phyloP scores from a whole-genome alignment of 2,888 invertebrate genomes.

The Andrena marginata region DNA sequence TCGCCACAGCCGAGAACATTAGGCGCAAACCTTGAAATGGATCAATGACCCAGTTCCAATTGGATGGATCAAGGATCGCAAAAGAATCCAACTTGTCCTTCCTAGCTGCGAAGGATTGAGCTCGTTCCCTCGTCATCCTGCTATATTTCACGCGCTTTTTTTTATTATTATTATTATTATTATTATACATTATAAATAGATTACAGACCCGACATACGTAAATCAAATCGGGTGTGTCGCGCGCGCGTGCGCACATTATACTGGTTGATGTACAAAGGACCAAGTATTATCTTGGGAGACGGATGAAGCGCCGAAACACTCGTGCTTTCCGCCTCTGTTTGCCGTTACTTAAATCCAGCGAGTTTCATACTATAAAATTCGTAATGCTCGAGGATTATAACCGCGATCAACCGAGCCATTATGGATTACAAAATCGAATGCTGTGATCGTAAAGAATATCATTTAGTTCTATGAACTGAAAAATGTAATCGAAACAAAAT shows the following conservation, averaged over 20 bases:
- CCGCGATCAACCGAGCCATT: neutral
- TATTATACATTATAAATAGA: neutral
- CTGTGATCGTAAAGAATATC: neutral
- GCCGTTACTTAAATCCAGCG: neutral
- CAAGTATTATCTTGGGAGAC: neutral
- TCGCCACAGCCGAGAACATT: conserved; percentile 45
- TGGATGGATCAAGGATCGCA: conserved; percentile 18
- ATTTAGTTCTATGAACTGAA: neutral
- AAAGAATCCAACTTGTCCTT: conserved; percentile 2
- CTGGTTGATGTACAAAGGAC: neutral
- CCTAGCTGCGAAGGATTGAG: conserved; percentile 16
- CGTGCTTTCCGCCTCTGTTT: neutral
- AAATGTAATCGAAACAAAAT: neutral
- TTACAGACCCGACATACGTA: neutral
- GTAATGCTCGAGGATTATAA: neutral
- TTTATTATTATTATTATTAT: neutral
- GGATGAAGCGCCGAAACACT: neutral
- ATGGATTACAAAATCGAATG: neutral
- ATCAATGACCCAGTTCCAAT: conserved; percentile 19
- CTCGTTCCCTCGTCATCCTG: conserved; percentile 9
- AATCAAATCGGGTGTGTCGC: neutral
- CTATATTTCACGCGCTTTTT: conserved; percentile 11
- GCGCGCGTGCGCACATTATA: conserved; percentile 1
- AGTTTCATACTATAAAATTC: neutral
- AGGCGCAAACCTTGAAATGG: conserved; percentile 54